Evolutionary conservation across 2,888 invertebrate species (phyloP), one percentile per base, ranked within the genome.

Genomic region (Eupeodes luniger): DNA sequence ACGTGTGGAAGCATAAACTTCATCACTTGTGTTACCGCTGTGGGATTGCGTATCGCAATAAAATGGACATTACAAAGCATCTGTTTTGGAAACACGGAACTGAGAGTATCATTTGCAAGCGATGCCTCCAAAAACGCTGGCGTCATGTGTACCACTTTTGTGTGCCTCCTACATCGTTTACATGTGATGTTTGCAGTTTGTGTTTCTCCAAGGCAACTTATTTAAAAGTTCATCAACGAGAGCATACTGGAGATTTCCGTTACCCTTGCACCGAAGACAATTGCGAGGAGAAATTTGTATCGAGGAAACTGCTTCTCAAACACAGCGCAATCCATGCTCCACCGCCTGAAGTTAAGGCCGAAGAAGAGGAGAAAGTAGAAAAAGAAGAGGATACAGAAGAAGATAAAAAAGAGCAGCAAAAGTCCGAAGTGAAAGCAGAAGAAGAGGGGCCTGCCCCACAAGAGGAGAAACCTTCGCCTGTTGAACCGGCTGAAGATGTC

Each of bases 31-130:
- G 98, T 92, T 98, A 97, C 92, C 95, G 97, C 36, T 98, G 98
- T 92, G 97, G 97, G 49, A 97, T 98, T 89, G 96, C 98, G 0
- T 98, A 98, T 92, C 95, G 97, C 90, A 98, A 97, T 93, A 97
- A 97, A 92, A 96, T 96, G 77, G 97, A 98, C 91, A 98, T 98
- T 83, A 97, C 97, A 16, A 97, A 97, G 92, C 98, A 98, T 94
- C 94, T 98, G 79, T 98, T 97, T 92, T 98, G 98, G 98, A 98
- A 98, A 93, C 98, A 98, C 93, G 98, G 98, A 34, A 98, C 98
- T 3, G 97, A 98, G 92, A 97, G 97, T 93, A 96, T 97, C 4
- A 93, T 96, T 51, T 98, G 98, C 92, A 97, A 97, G 92, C 96
- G 95, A 91, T 98, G 98, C 92, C 93, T 97, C 74, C 97, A 98